Base-by-base conservation (phyloP, 2,113 vertebrate species). In the Neopipo cinnamomea region DNA sequence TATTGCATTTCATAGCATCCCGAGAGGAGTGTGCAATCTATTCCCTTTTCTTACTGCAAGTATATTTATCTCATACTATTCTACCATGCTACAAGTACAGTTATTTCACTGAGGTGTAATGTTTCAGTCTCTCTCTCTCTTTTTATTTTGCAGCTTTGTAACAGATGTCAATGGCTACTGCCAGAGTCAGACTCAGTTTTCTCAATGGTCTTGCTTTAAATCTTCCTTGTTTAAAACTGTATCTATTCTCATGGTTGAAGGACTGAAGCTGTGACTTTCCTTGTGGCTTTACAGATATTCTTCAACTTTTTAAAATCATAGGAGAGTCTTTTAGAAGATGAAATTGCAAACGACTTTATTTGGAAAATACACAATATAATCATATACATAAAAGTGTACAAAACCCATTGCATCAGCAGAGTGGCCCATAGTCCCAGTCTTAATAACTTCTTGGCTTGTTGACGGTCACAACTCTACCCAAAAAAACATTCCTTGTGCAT, bases 111-210 rank as follows among this genome's bases (percentile, higher is more conserved):
- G 18, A 49, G 23, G 24, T 91, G 49, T 12, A 67, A 31, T 37
- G 19, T 88, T 94, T 88, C 49, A 80, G 9, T 52, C 62, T 86
- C 39, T 92, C 44, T 92, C 44, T 79, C n/a, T 22, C 17, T 85
- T 94, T 93, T 79, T 87, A 68, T 95, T 95, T 72, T 91, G 21
- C 74, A n/a, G 42, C 46, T 72, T 91, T 61, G 39, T 61, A 63
- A 42, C 49, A 47, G 6, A 67, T 44, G 24, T 68, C 65, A 75
- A 17, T 0, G 0, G 11, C 56, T 67, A 47, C 65, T 61, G 35
- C 9, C 12, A 41, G 28, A 74, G n/a, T 55, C 47, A 49, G 63
- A 27, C 12, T 70, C 22, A 31, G 18, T 88, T 80, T 93, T 89
- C 55, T 78, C 42, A 25, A 7, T 2, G 23, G 24, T 47, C 52